phyloP scores from a whole-genome alignment of 2,888 invertebrate genomes.

The Pollenia amentaria region DNA sequence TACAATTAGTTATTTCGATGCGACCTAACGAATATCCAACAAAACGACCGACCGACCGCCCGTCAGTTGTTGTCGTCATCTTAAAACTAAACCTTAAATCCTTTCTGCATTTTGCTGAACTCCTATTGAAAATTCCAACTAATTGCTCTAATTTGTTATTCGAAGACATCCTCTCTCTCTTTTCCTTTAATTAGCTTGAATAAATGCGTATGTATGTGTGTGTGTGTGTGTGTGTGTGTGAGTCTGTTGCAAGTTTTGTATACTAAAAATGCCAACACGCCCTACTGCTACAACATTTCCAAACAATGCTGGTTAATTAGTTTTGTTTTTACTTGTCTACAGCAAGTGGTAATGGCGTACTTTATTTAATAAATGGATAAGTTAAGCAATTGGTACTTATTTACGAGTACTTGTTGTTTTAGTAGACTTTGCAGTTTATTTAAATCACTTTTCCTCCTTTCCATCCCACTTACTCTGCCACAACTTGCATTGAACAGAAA shows the following conservation, averaged over 20 bases:
- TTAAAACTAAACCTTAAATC: conserved; percentile 60
- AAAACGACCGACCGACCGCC: not conserved
- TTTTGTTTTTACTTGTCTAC: conserved; percentile 6
- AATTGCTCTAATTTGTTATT: conserved; percentile 70
- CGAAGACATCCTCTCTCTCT: conserved; percentile 1
- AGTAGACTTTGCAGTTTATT: conserved; percentile 35
- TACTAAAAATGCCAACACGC: conserved; percentile 36
- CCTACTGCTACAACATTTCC: conserved; percentile 9
- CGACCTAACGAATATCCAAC: not conserved
- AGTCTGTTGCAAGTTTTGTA: conserved; percentile 37
- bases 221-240: not conserved
- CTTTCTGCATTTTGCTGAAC: conserved; percentile 58
- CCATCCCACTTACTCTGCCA: not conserved
- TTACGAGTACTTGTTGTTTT: conserved; percentile 1
- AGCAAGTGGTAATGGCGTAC: not conserved
- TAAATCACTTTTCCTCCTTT: not conserved
- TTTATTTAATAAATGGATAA: conserved; percentile 31
- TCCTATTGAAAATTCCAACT: conserved; percentile 72
- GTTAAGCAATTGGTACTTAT: conserved; percentile 53
- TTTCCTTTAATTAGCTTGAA: conserved; percentile 48
- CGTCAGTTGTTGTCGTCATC: conserved; percentile 17
- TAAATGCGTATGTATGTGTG: no score
- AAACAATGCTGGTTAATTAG: conserved; percentile 48
- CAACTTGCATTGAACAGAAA: not conserved
- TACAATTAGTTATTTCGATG: no score